Evolutionary conservation across 2,113 vertebrate species (phyloP).

Genomic region (Saguinus imperator): DNA sequence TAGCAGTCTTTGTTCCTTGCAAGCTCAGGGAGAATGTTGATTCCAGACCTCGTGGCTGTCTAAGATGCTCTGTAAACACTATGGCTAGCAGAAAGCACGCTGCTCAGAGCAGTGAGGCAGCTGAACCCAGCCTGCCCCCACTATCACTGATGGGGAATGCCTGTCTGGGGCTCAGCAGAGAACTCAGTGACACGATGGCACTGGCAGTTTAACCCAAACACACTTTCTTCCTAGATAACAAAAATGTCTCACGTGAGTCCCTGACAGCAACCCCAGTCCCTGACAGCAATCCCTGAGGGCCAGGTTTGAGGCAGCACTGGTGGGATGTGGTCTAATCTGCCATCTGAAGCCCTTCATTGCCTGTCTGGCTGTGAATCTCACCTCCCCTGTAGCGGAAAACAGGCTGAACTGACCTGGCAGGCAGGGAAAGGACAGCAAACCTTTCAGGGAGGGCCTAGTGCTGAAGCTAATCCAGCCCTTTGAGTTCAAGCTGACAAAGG

Average conservation of each 20-base stretch:
- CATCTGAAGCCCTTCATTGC: slow-evolving; percentile 48
- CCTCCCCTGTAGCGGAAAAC: background rate
- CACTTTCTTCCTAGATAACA: slow-evolving; percentile 74
- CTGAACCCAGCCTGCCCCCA: slow-evolving; percentile 43
- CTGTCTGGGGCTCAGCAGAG: slow-evolving; percentile 60
- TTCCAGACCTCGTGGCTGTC: slow-evolving; percentile 42
- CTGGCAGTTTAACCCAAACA: slow-evolving; percentile 74
- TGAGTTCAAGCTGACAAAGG: slow-evolving; percentile 10
- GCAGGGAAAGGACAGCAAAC: background rate
- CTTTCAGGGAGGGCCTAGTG: background rate
- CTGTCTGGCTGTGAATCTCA: background rate
- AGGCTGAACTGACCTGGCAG: slow-evolving; percentile 35
- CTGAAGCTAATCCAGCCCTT: background rate
- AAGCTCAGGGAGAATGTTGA: slow-evolving; percentile 11
- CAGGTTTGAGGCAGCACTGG: background rate
- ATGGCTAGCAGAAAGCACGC: slow-evolving; percentile 21
- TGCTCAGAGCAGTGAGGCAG: slow-evolving; percentile 12
- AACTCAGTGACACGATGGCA: slow-evolving; percentile 52
- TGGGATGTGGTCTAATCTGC: background rate
- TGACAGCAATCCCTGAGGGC: slow-evolving; percentile 58
- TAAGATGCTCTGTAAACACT: slow-evolving; percentile 29
- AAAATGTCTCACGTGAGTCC: background rate
- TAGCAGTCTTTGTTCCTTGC: slow-evolving; percentile 71
- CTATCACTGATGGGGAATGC: background rate
- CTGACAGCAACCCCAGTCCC: slow-evolving; percentile 58